Conservation (phyloP, 1,140 invertebrate species). For the Eupristina koningsbergeri region DNA sequence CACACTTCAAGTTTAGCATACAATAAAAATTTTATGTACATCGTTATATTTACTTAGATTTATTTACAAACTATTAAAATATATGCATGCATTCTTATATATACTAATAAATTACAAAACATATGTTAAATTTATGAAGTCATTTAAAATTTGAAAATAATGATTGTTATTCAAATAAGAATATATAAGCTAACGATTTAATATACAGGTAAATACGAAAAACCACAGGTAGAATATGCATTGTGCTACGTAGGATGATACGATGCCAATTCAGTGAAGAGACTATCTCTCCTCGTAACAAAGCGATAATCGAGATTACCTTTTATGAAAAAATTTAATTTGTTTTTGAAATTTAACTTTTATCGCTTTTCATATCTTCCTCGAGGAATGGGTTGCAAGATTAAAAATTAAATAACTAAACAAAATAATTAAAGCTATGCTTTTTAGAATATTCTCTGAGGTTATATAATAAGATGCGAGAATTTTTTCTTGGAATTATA, state of each 20-base stretch:
- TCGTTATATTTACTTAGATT: not conserved
- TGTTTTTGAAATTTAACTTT: not conserved
- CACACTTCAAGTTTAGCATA: not conserved
- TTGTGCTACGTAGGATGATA: not conserved
- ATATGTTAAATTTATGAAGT: not conserved
- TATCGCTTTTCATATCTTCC: not conserved
- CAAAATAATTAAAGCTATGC: not conserved
- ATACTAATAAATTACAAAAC: not conserved
- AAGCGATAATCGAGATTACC: not conserved
- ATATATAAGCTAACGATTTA: not conserved
- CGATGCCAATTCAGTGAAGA: not conserved
- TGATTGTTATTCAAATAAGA: not conserved
- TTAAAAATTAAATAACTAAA: not conserved
- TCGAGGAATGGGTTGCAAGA: not conserved
- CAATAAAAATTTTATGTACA: too few species aligned
- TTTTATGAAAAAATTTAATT: conserved; percentile 1
- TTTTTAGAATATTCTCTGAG: not conserved
- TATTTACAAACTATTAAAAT: not conserved
- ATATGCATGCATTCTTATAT: not conserved
- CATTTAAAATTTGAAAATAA: not conserved
- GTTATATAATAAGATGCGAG: too few species aligned
- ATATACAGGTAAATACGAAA: not conserved
- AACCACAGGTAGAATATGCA: not conserved
- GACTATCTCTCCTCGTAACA: not conserved
- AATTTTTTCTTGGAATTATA: too few species aligned